phyloP scores from a whole-genome alignment of 2,113 vertebrate genomes.

The human region DNA sequence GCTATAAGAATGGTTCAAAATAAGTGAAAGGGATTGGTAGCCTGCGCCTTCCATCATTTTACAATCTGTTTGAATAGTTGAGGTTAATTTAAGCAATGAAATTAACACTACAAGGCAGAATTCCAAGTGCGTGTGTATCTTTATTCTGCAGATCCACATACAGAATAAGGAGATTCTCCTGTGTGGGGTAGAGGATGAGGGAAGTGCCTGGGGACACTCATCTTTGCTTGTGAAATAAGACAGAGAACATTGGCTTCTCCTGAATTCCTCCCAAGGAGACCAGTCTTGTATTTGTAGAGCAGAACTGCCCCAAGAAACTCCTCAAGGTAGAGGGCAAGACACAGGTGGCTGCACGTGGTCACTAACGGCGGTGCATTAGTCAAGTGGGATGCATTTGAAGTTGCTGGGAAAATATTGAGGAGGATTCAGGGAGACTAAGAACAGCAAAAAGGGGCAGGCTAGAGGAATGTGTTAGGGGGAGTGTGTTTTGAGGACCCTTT shows the following conservation, averaged over 20 bases:
- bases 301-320: background rate
- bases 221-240: accelerated
- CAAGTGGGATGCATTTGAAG: background rate
- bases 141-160: background rate
- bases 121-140: accelerated
- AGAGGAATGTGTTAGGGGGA: accelerated
- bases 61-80: accelerated
- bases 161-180: accelerated
- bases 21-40: background rate
- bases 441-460: background rate
- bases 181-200: accelerated
- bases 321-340: background rate
- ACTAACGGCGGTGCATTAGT: no score
- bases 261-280: accelerated
- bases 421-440: background rate
- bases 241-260: background rate
- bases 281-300: background rate
- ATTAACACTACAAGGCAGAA: accelerated
- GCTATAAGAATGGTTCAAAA: background rate
- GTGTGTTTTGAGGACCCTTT: accelerated
- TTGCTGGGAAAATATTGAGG: accelerated
- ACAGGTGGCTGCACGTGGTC: accelerated
- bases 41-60: background rate
- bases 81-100: background rate
- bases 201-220: no score